phyloP scores from a whole-genome alignment of 2,888 invertebrate genomes.

The Halictus quadricinctus region DNA sequence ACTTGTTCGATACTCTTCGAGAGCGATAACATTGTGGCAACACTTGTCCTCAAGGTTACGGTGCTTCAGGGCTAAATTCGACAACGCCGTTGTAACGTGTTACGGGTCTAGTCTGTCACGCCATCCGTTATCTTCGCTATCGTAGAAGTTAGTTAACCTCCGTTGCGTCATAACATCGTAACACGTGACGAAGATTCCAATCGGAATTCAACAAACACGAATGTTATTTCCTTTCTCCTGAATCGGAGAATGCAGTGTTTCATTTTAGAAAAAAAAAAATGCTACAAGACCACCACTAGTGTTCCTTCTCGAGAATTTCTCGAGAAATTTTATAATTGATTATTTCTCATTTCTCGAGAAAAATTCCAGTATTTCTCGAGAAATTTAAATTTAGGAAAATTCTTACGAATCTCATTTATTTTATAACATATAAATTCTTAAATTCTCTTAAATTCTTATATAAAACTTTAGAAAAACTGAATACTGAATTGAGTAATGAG shows the following conservation, averaged over 20 bases:
- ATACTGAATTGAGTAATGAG: no score
- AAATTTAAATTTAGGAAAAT: no score
- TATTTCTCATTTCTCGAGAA: no score
- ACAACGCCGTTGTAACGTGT: background rate
- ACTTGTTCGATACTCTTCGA: background rate
- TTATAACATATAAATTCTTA: no score
- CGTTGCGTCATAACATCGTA: background rate
- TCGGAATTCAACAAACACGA: background rate
- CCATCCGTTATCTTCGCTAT: background rate
- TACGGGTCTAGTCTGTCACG: background rate
- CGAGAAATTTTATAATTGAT: no score
- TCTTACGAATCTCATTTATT: no score
- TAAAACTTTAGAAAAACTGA: no score
- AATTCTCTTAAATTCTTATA: no score
- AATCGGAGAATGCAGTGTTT: background rate
- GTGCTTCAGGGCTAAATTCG: background rate
- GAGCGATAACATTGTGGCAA: background rate
- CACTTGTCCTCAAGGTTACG: background rate
- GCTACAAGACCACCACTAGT: no score
- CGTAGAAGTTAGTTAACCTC: background rate
- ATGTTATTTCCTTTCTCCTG: background rate
- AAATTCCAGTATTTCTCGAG: no score
- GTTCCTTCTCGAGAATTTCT: no score
- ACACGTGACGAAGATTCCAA: background rate
- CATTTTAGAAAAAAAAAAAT: background rate